These are phyloP conservation scores for Cantharis nigra DNA, from an alignment of 2,888 invertebrate genomes.

Conservation along the genomic window DNA sequence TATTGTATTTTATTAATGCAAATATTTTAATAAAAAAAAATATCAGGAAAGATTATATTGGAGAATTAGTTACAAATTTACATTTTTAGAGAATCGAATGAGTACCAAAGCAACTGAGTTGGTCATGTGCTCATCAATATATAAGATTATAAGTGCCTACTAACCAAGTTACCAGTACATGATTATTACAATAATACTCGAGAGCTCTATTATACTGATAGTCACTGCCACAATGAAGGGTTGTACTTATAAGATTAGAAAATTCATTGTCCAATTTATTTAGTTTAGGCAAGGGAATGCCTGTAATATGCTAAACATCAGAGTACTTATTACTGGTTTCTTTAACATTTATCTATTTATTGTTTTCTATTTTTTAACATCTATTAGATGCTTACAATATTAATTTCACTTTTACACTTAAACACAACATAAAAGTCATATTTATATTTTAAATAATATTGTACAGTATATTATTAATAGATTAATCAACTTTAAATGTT, in stretches of 20 bases:
- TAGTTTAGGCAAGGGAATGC: neutral
- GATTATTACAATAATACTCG: neutral
- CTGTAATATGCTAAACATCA: neutral
- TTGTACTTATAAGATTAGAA: neutral
- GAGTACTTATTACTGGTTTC: neutral
- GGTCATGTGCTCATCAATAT: neutral
- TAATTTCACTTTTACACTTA: neutral
- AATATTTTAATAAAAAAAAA: neutral
- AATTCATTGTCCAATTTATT: neutral
- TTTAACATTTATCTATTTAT: neutral
- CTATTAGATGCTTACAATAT: neutral
- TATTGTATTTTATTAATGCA: neutral
- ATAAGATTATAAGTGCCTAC: neutral
- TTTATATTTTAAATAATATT: neutral
- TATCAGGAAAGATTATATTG: neutral
- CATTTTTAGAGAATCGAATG: neutral
- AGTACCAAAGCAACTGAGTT: neutral
- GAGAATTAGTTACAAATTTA: neutral
- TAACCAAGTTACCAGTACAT: neutral
- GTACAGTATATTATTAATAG: neutral
- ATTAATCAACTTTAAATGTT: neutral
- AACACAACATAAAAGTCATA: neutral
- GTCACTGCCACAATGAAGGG: neutral
- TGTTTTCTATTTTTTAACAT: neutral
- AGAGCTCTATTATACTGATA: neutral